phyloP scores from a whole-genome alignment of 2,113 vertebrate species.

The Triplophysa tibetana region DNA sequence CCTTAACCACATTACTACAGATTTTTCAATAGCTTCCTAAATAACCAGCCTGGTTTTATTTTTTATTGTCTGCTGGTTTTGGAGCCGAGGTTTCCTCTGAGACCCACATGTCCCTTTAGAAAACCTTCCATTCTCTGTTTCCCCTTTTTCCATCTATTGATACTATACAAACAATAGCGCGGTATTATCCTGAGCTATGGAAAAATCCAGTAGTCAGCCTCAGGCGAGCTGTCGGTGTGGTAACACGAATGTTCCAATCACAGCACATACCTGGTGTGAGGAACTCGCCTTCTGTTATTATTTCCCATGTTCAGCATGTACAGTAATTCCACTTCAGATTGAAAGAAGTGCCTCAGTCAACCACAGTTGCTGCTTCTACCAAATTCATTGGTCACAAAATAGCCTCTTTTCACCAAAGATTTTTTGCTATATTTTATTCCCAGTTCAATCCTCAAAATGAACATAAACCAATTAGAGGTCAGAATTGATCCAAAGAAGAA shows the following conservation, averaged over 20 bases:
- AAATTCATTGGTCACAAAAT: slow-evolving; percentile 25
- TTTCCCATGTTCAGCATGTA: slow-evolving; percentile 58
- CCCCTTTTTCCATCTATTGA: not conserved
- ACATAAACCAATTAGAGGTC: not conserved
- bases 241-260: slow-evolving; percentile 28
- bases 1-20: not conserved
- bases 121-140: not conserved
- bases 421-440: not conserved
- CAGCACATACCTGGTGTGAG: slow-evolving; percentile 34
- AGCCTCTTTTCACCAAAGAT: slow-evolving; percentile 52
- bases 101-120: not conserved
- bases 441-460: not conserved
- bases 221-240: slow-evolving; percentile 7
- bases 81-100: not conserved
- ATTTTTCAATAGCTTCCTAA: not conserved
- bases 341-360: slow-evolving; percentile 26
- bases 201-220: slow-evolving; percentile 40
- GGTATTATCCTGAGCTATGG: slow-evolving; percentile 10
- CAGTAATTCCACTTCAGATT: slow-evolving; percentile 53
- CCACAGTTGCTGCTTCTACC: not conserved
- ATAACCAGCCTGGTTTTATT: not conserved
- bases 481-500: not conserved
- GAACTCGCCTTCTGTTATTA: slow-evolving; percentile 51
- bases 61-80: not conserved
- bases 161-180: slow-evolving; percentile 23